A percentile compares a stretch with the other conserved stretches of the same genome.
These are phyloP conservation scores for Atherinosoma microstoma DNA, from an alignment of 2,797 vertebrate genomes.

Conservation along the genomic window DNA sequence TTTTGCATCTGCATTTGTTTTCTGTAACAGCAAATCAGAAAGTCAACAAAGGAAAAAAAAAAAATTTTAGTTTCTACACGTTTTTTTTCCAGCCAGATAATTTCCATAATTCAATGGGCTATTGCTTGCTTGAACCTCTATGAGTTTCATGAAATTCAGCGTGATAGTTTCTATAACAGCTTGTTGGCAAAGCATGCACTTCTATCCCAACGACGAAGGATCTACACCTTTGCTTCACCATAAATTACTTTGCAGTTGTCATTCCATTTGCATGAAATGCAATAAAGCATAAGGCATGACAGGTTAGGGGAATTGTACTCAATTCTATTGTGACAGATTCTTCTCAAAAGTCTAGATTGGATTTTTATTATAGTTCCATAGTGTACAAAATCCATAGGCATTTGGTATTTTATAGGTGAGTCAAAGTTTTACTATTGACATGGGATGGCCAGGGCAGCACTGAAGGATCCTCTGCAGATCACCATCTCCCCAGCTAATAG, in stretches of 20 bases:
- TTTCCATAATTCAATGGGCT: not conserved
- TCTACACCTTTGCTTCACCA: slow-evolving; percentile 12
- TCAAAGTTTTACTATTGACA: slow-evolving; percentile 72
- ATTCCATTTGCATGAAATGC: slow-evolving; percentile 36
- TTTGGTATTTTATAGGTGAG: slow-evolving; percentile 57
- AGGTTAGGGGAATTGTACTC: slow-evolving; percentile 49
- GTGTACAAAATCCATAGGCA: slow-evolving; percentile 60
- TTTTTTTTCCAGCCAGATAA: not conserved
- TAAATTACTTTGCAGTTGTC: slow-evolving; percentile 32
- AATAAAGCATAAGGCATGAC: slow-evolving; percentile 36
- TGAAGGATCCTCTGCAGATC: slow-evolving; percentile 35
- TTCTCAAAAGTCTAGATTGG: slow-evolving; percentile 67
- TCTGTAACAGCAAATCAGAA: slow-evolving; percentile 1
- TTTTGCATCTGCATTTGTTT: slow-evolving; percentile 12
- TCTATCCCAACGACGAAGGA: not conserved
- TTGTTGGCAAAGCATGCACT: not conserved
- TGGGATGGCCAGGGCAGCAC: slow-evolving; percentile 54
- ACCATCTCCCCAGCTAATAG: slow-evolving; percentile 65
- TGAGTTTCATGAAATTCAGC: not conserved
- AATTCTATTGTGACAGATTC: slow-evolving; percentile 55
- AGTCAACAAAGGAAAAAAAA: not conserved
- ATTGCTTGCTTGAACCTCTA: not conserved
- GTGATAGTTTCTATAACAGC: not conserved
- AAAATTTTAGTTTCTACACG: not conserved
- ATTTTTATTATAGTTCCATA: slow-evolving; percentile 64